Percentiles rank a stretch among this genome's conserved stretches.
Conservation (phyloP, 2,113 vertebrate genomes). For the Apodemus sylvaticus region DNA sequence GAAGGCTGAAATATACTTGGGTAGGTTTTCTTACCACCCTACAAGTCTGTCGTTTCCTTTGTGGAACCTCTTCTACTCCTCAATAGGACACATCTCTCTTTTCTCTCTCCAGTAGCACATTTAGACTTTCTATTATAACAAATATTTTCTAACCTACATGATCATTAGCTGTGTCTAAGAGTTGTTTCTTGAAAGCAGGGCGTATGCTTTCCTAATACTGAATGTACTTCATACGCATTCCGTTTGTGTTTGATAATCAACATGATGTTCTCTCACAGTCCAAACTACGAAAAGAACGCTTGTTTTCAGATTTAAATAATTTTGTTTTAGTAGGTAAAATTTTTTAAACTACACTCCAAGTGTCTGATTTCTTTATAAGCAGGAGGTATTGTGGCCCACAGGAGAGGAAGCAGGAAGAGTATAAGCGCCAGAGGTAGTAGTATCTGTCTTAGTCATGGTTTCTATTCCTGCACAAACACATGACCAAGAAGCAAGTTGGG, state of each 20-base stretch:
- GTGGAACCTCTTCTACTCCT: slow-evolving; percentile 14
- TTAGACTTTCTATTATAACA: background rate
- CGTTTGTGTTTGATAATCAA: background rate
- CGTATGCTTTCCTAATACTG: background rate
- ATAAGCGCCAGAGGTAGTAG: background rate
- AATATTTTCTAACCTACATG: background rate
- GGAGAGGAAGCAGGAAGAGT: background rate
- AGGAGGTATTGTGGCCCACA: background rate
- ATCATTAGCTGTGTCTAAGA: background rate
- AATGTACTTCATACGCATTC: background rate
- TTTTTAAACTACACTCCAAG: background rate
- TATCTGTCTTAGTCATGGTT: too few species aligned
- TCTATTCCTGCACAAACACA: too few species aligned
- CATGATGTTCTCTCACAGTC: background rate
- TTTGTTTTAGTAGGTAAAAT: background rate
- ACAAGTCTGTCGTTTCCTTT: slow-evolving; percentile 18
- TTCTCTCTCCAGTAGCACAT: background rate
- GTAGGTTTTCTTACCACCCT: background rate
- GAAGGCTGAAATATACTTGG: background rate
- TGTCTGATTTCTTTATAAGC: slow-evolving; percentile 35
- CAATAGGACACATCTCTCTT: slow-evolving; percentile 21
- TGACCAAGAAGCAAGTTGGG: too few species aligned
- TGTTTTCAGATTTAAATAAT: background rate
- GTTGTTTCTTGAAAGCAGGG: background rate
- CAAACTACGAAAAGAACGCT: background rate